Base-by-base conservation (phyloP, 2,888 invertebrate genomes). In the Troides oblongomaculatus region DNA sequence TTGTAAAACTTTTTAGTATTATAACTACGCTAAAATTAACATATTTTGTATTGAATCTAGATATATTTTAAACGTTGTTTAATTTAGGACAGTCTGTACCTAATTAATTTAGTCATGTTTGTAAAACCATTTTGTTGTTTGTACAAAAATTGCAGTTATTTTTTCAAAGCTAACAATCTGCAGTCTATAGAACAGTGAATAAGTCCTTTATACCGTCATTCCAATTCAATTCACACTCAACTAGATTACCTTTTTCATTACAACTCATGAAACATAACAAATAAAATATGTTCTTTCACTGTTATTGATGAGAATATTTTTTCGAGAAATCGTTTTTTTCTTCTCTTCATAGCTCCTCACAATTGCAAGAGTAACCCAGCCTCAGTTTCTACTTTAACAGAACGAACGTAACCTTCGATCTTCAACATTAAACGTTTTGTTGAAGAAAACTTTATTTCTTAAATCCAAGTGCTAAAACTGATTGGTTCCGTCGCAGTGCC, bases 211-310 rank as follows among this genome's bases (percentile, higher is more conserved):
- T 56, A 56, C 36, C 53, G 56, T 57, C 56, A 36, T 56, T 64
- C 64, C 64, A 56, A 64, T 64, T 56, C 64, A 64, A 57, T 64
- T 64, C 56, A n/a, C 36, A 39, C 36, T 56, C 56, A n/a, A 56
- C 56, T 64, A 56, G 64, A 64, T 56, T 56, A 64, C 64, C 56
- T 64, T 64, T 64, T 64, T 64, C 64, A 57, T 56, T 64, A 64
- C 64, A 64, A 57, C 30, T 64, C 39, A 57, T 57, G 56, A 64
- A 56, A 64, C 25, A 64, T 23, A 23, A 58, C 12, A 14, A 2
- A 57, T 8, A 10, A 17, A 60, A 8, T 14, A 18, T 60, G 14
- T 60, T 18, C n/a, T 25, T 14, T 23, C 17, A 23, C 43, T 62
- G 21, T 50, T 62, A 46, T 43, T 17, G 6, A 18, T 8, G 5